A percentile compares a stretch with the other conserved stretches of the same genome.
Conservation (phyloP, 1,140 invertebrate genomes). For the Trichonephila clavata region DNA sequence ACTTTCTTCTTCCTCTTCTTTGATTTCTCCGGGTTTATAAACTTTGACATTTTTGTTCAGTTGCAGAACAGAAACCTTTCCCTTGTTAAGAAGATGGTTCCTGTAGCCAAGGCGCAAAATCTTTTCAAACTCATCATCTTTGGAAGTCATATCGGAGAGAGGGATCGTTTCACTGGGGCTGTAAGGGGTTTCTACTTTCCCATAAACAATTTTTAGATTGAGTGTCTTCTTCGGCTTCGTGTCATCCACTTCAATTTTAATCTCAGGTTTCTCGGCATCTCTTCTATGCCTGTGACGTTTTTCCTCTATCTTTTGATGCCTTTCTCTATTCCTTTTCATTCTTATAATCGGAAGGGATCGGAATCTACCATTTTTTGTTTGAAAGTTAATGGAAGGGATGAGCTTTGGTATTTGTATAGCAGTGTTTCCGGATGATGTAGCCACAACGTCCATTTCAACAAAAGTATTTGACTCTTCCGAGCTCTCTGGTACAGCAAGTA, state of each 20-base stretch:
- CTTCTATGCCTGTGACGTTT: not conserved
- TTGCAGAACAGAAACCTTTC: not conserved
- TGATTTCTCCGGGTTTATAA: not conserved
- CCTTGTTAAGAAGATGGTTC: not conserved
- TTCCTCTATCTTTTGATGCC: not conserved
- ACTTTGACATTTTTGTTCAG: not conserved
- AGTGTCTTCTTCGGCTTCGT: not conserved
- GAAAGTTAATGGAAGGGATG: too few species aligned
- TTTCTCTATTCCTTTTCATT: too few species aligned
- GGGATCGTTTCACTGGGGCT: not conserved
- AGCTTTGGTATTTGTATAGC: too few species aligned
- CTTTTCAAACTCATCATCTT: not conserved
- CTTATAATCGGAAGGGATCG: too few species aligned
- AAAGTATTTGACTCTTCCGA: too few species aligned
- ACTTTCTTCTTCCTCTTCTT: not conserved
- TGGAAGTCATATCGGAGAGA: not conserved
- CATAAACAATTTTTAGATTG: not conserved
- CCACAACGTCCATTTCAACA: too few species aligned
- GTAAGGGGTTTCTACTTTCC: not conserved
- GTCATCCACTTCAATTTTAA: not conserved
- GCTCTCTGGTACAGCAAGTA: too few species aligned
- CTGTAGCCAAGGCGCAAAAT: not conserved
- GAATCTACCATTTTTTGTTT: too few species aligned
- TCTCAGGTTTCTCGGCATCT: not conserved
- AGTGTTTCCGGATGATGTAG: too few species aligned